These are phyloP conservation scores for Zaprionus lineosus DNA, from an alignment of 2,888 invertebrate genomes.

Conservation along the genomic window DNA sequence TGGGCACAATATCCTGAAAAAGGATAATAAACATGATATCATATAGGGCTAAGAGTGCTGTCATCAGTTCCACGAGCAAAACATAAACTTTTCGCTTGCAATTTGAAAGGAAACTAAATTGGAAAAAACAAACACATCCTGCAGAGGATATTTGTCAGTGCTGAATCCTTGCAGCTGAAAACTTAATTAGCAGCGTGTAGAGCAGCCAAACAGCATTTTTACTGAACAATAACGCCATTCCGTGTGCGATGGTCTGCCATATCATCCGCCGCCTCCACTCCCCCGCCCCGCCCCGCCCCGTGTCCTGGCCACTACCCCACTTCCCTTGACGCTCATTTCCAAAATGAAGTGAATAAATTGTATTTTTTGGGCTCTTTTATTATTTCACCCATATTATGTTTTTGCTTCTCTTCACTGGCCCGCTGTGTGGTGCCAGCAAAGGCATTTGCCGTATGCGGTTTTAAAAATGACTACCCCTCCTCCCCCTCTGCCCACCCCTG, in stretches of 20 bases:
- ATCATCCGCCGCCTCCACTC: background rate
- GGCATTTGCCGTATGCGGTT: constrained; percentile 48
- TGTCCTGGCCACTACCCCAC: too few species aligned
- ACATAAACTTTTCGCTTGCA: constrained; percentile 30
- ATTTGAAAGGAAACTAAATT: too few species aligned
- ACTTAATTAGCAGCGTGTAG: constrained; percentile 62
- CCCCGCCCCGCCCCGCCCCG: too few species aligned
- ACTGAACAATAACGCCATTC: constrained; percentile 4
- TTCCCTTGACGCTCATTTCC: constrained; percentile 29
- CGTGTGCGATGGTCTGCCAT: too few species aligned
- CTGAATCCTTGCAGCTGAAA: constrained; percentile 16
- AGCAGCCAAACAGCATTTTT: constrained; percentile 60
- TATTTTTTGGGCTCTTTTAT: constrained; percentile 24
- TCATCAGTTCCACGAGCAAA: constrained; percentile 1
- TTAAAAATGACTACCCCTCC: constrained; percentile 27
- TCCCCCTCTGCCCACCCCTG: background rate
- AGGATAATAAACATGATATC: background rate
- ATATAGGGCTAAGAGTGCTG: constrained; percentile 3
- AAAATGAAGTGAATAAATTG: constrained; percentile 67
- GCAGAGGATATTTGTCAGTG: constrained; percentile 7
- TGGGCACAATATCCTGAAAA: constrained; percentile 82
- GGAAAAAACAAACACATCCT: constrained; percentile 38
- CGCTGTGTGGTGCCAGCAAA: constrained; percentile 43
- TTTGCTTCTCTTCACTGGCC: constrained; percentile 5
- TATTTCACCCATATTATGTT: too few species aligned